These are phyloP conservation scores for Aldrovandia affinis DNA, from an alignment of 2,797 vertebrate species.

Conservation along the genomic window DNA sequence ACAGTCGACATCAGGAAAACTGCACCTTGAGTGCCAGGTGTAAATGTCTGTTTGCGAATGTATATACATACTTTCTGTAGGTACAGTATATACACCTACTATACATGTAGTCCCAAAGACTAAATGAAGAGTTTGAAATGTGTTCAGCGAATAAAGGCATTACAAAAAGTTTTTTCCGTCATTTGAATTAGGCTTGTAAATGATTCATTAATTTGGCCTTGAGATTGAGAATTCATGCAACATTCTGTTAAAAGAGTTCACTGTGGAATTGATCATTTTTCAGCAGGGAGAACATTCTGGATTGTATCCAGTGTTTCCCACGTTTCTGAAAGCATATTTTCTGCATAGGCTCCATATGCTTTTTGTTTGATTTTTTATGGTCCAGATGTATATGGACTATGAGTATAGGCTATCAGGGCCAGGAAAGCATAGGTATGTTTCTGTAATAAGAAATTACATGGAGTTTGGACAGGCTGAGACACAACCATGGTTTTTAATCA, in stretches of 20 bases:
- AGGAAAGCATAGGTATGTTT: slow-evolving; percentile 8
- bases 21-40: background rate
- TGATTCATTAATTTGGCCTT: background rate
- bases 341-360: no score
- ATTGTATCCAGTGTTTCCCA: background rate
- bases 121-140: background rate
- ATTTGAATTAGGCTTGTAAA: background rate
- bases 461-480: slow-evolving; percentile 54
- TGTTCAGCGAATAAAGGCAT: background rate
- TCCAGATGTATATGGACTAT: background rate
- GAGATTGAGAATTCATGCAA: background rate
- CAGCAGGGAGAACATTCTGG: background rate
- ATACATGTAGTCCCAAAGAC: no score
- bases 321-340: background rate
- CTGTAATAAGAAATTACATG: slow-evolving; percentile 34
- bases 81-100: no score
- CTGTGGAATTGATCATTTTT: background rate
- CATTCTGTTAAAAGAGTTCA: background rate
- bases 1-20: background rate
- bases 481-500: slow-evolving; percentile 51
- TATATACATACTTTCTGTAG: no score
- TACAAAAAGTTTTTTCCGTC: background rate
- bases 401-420: slow-evolving; percentile 30
- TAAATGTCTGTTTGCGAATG: no score
- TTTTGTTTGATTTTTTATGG: no score